Evolutionary conservation across 2,888 invertebrate genomes (phyloP).

Genomic region (Branchellion lobata): DNA sequence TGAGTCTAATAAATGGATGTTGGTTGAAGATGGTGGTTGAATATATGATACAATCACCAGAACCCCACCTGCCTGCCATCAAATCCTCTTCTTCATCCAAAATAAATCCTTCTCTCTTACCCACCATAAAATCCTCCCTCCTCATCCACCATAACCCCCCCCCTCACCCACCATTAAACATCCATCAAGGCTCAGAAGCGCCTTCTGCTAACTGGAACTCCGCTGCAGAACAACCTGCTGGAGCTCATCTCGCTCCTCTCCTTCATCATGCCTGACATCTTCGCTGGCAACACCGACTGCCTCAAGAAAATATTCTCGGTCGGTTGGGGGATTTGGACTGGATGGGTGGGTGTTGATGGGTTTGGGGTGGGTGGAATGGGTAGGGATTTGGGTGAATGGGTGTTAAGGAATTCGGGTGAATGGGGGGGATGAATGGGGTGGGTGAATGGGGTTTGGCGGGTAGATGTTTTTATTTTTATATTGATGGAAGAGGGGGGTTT

Average conservation of each 20-base stretch:
- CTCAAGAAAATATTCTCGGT: conserved; percentile 78
- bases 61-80: no score
- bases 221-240: conserved; percentile 89
- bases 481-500: neutral
- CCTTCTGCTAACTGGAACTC: conserved; percentile 88
- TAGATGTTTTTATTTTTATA: neutral
- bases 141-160: neutral
- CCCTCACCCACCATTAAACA: no score
- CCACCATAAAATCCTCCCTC: no score
- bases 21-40: neutral
- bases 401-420: neutral
- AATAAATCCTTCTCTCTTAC: no score
- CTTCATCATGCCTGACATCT: conserved; percentile 94
- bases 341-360: no score
- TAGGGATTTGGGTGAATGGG: neutral
- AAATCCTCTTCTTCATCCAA: no score
- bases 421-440: neutral
- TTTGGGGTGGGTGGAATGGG: neutral
- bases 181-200: conserved; percentile 73
- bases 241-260: conserved; percentile 92
- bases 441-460: neutral
- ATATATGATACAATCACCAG: neutral
- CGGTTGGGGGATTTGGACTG: no score
- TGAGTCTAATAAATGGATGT: neutral
- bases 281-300: conserved; percentile 81